Evolutionary conservation across 2,888 invertebrate species (phyloP), one percentile per base, ranked within the genome.

Genomic region (Metacarcinus magister): DNA sequence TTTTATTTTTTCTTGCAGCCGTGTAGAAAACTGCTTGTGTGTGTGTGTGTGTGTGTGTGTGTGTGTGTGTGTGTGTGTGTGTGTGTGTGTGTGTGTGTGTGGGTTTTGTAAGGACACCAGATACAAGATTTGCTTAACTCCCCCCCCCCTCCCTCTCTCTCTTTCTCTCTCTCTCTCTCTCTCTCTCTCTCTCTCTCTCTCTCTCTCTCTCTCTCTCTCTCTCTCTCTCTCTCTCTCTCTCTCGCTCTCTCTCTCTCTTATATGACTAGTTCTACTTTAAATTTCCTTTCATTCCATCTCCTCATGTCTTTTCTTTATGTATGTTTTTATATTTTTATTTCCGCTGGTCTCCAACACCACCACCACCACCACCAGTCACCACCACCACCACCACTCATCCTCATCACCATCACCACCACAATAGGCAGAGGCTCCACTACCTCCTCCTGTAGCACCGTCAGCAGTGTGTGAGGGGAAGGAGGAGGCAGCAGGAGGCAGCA

Each of bases 191-290:
- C 54, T 54, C n/a, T 67, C n/a, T n/a, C 67, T 67, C n/a, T n/a
- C 67, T 67, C 67, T n/a, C 67, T 67, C 67, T 67, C 67, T 67
- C 67, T 67, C 67, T 67, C 67, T 67, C 67, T 67, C 67, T 67
- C 67, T 67, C 67, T 67, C 54, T 67, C 67, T 67, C 67, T 67
- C 67, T 67, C 67, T 67, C 67, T 23, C 67, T 67, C 67, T 67
- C 60, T 67, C 60, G 2, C 60, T 67, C 60, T 67, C 60, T 67
- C 60, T 23, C 16, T 67, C 60, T 67, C 60, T 67, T 19, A 19
- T 19, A 67, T 67, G 67, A 67, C 67, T n/a, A n/a, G 67, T 67
- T 67, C 67, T 67, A 67, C 67, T 67, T 67, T 67, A 67, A 67
- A 2, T n/a, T 67, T 67, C 67, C 67, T 67, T 67, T 67, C 67